phyloP scores from a whole-genome alignment of 1,140 invertebrate genomes.

The Scaptodrosophila lebanonensis region DNA sequence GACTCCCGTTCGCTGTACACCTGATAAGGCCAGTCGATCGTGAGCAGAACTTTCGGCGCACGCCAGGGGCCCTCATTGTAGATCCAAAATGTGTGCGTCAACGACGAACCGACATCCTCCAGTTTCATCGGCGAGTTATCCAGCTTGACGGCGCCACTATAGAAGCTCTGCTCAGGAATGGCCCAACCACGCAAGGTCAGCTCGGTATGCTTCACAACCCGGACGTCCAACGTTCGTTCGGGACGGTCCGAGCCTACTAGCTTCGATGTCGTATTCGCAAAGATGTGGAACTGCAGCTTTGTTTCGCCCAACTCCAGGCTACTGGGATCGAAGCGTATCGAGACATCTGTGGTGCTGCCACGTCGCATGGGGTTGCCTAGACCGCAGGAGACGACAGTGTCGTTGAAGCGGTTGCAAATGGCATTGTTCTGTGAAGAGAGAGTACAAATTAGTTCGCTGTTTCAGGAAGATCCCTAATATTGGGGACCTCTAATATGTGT shows the following conservation, averaged over 20 bases:
- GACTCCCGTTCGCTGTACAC: slow-evolving; percentile 84
- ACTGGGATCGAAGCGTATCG: slow-evolving; percentile 88
- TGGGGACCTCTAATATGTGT: too few relatives aligned
- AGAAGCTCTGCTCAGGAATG: slow-evolving; percentile 88
- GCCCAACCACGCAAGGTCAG: slow-evolving; percentile 86
- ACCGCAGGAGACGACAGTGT: slow-evolving; percentile 86
- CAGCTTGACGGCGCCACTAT: slow-evolving; percentile 86
- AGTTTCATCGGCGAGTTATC: slow-evolving; percentile 89
- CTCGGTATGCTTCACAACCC: slow-evolving; percentile 89
- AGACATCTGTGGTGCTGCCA: slow-evolving; percentile 79
- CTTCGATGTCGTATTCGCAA: slow-evolving; percentile 92
- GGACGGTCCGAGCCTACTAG: slow-evolving; percentile 80
- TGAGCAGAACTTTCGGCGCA: slow-evolving; percentile 86
- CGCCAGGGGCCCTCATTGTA: slow-evolving; percentile 92
- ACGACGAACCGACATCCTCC: slow-evolving; percentile 89
- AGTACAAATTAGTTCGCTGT: not conserved
- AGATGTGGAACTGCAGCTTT: slow-evolving; percentile 84
- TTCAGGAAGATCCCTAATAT: not conserved
- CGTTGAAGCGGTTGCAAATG: slow-evolving; percentile 85
- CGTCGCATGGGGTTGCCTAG: slow-evolving; percentile 92
- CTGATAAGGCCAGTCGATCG: slow-evolving; percentile 93
- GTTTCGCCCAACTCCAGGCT: slow-evolving; percentile 84
- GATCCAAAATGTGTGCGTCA: slow-evolving; percentile 90
- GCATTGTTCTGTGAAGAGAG: slow-evolving; percentile 71
- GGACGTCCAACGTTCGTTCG: slow-evolving; percentile 80